Evolutionary conservation across 2,113 vertebrate genomes (phyloP).

Genomic region (Rhodinocichla rosea): DNA sequence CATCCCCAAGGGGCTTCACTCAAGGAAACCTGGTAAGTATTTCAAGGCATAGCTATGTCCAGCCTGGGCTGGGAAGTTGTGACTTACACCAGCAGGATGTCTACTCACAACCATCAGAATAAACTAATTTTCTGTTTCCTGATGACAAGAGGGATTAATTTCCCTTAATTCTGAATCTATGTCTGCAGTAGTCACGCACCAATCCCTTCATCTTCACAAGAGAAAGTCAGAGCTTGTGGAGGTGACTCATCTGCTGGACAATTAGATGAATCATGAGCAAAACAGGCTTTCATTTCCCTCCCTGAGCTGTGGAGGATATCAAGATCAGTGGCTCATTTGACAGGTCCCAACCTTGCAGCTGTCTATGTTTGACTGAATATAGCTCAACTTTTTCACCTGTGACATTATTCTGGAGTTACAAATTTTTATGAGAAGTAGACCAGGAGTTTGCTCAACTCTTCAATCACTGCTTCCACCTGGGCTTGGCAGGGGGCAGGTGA

Average conservation of each 20-base stretch:
- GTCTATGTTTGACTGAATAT: not conserved
- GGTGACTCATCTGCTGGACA: constrained; percentile 21
- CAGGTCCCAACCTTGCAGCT: not conserved
- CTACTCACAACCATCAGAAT: not conserved
- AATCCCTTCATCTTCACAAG: not conserved
- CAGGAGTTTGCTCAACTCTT: not conserved
- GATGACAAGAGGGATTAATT: not conserved
- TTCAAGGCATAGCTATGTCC: not conserved
- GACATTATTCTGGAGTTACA: not conserved
- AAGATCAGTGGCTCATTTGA: not conserved
- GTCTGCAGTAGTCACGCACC: not conserved
- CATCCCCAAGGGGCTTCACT: not conserved
- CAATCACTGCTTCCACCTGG: not conserved
- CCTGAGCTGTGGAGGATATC: not conserved
- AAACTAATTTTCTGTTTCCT: not conserved
- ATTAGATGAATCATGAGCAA: not conserved
- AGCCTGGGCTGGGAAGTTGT: not conserved
- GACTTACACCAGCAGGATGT: not conserved
- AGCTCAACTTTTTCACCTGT: not conserved
- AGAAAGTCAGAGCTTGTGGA: constrained; percentile 5
- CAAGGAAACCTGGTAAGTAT: not conserved
- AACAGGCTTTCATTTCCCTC: not conserved
- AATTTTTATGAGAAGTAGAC: not conserved
- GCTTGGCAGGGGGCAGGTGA: not conserved
- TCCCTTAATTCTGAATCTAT: not conserved